Evolutionary conservation across 2,888 invertebrate genomes (phyloP).

Genomic region (Coenonympha arcania): DNA sequence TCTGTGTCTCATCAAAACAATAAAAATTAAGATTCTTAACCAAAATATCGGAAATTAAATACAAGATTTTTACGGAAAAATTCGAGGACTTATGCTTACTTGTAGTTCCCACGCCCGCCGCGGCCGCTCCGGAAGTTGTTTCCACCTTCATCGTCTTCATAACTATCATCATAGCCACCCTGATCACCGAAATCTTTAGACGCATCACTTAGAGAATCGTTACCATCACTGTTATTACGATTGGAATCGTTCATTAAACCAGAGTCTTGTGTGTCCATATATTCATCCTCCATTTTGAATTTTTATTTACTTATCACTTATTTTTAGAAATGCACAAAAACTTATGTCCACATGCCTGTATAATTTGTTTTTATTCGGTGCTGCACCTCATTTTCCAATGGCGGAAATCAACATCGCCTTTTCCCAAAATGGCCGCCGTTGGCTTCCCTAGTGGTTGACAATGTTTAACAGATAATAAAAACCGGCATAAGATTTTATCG

Average conservation of each 20-base stretch:
- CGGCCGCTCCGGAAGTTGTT: constrained; percentile 53
- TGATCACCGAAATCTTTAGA: constrained; percentile 58
- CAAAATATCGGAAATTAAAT: not conserved
- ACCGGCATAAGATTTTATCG: not conserved
- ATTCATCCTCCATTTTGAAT: constrained; percentile 61
- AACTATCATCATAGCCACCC: constrained; percentile 51
- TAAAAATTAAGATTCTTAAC: not conserved
- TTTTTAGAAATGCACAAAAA: constrained; percentile 33
- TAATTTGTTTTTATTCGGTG: constrained; percentile 33
- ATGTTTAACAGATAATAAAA: not conserved
- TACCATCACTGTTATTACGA: constrained; percentile 36
- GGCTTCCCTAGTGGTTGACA: constrained; percentile 29
- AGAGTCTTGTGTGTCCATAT: constrained; percentile 57
- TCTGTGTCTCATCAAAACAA: not conserved
- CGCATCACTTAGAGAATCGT: constrained; percentile 40
- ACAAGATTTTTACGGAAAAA: not conserved
- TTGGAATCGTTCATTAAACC: constrained; percentile 43
- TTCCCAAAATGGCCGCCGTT: constrained; percentile 48
- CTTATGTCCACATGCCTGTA: constrained; percentile 54
- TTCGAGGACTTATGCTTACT: constrained; percentile 36
- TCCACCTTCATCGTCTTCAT: constrained; percentile 58
- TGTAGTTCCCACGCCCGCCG: constrained; percentile 62
- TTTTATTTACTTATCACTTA: constrained; percentile 26
- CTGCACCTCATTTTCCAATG: constrained; percentile 33
- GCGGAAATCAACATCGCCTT: constrained; percentile 46